phyloP scores from a whole-genome alignment of 2,797 vertebrate genomes.

The Sebastes paucispinis region DNA sequence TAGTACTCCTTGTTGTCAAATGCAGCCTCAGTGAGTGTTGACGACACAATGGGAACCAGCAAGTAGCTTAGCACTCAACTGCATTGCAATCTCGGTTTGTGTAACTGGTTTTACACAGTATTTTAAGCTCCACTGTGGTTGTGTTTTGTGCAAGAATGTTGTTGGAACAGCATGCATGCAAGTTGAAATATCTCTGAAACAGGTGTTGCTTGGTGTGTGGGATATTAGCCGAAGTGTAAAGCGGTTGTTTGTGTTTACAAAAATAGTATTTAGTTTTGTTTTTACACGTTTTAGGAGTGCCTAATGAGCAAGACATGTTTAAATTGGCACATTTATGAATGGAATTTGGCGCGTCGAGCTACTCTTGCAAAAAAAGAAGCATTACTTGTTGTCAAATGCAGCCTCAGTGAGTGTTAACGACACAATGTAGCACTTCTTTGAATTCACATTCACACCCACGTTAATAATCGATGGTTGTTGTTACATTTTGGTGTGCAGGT shows the following conservation, averaged over 20 bases:
- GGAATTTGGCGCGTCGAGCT: neutral
- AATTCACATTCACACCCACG: neutral
- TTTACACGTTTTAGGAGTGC: neutral
- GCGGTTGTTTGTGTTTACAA: fast-evolving
- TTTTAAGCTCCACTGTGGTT: neutral
- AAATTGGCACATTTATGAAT: slow-evolving; percentile 13
- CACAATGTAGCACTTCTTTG: neutral
- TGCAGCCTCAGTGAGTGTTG: neutral
- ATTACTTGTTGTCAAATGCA: neutral
- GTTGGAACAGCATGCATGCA: neutral
- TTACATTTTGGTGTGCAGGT: neutral
- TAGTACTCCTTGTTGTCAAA: neutral
- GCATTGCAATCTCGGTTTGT: neutral
- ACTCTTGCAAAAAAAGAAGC: neutral
- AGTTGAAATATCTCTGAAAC: neutral
- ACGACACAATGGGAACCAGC: neutral
- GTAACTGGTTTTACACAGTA: neutral
- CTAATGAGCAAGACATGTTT: neutral
- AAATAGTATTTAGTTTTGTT: neutral
- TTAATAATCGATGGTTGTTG: neutral
- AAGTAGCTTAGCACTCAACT: neutral
- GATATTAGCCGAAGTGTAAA: neutral
- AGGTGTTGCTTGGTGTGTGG: neutral
- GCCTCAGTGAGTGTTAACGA: neutral
- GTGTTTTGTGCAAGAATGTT: neutral